These are phyloP conservation scores for Tenualosa ilisha DNA, from an alignment of 2,797 vertebrate genomes.

Conservation along the genomic window DNA sequence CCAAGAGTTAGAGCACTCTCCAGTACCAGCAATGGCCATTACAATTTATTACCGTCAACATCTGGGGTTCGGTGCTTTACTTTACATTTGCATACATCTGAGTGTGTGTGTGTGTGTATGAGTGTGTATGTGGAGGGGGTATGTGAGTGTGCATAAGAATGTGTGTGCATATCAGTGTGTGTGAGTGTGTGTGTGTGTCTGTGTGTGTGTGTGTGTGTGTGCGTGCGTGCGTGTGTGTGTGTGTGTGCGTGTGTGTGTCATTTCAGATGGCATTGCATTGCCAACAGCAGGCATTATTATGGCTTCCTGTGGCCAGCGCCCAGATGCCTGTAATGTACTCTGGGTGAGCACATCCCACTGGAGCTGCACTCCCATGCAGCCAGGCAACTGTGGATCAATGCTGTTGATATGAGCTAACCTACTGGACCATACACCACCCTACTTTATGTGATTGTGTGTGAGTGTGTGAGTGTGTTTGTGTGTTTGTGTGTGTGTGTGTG, in stretches of 20 bases:
- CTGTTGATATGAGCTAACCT: constrained; percentile 22
- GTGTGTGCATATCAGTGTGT: not conserved
- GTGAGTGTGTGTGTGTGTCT: not conserved
- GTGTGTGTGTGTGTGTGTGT: not conserved
- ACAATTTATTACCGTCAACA: not conserved
- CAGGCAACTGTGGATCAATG: constrained; percentile 36
- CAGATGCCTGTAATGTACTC: not conserved
- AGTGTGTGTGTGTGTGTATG: not conserved
- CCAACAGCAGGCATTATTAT: not conserved
- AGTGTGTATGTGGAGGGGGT: too few species aligned
- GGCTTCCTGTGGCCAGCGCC: not conserved
- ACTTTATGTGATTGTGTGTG: not conserved
- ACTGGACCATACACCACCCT: not conserved
- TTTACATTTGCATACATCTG: not conserved
- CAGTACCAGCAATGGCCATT: not conserved
- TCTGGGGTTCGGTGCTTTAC: not conserved
- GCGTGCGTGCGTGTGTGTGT: not conserved
- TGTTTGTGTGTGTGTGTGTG: not conserved
- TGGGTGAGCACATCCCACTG: constrained; percentile 36
- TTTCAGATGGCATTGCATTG: not conserved
- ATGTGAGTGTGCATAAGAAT: not conserved
- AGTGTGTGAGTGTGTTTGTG: not conserved
- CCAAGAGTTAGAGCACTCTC: not conserved
- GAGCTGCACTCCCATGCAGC: constrained; percentile 30
- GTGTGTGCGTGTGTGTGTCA: not conserved